These are phyloP conservation scores for Branchipolynoe longqiensis DNA, from an alignment of 2,888 invertebrate genomes.

Conservation along the genomic window DNA sequence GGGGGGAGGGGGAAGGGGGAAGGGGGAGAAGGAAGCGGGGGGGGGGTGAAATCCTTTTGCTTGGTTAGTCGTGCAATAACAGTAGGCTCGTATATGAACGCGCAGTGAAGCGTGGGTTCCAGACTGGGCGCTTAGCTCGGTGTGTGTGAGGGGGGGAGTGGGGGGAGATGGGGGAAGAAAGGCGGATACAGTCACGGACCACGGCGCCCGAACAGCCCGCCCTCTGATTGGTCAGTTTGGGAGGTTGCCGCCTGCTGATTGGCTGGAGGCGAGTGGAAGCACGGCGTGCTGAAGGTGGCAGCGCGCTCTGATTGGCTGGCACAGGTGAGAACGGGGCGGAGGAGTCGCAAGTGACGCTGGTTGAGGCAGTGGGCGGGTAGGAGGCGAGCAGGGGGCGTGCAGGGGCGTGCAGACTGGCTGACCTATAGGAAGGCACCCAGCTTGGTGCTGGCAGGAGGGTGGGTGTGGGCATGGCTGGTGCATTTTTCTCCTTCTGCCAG, in stretches of 20 bases:
- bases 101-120: background rate
- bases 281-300: too few relatives aligned
- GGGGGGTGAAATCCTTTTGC: constrained; percentile 7
- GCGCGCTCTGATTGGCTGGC: background rate
- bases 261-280: background rate
- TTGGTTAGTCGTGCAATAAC: constrained; percentile 11
- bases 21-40: too few relatives aligned
- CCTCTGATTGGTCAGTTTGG: constrained; percentile 4
- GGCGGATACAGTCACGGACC: too few relatives aligned
- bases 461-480: too few relatives aligned
- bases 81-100: constrained; percentile 11
- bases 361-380: background rate
- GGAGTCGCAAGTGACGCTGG: background rate
- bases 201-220: too few relatives aligned
- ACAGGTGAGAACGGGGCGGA: constrained; percentile 31
- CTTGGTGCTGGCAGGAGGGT: background rate
- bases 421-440: background rate
- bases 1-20: background rate
- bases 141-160: too few relatives aligned
- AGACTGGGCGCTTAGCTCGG: background rate
- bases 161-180: too few relatives aligned
- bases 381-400: background rate
- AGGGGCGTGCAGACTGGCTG: too few relatives aligned
- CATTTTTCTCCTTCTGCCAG: constrained; percentile 9
- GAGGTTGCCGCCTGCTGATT: background rate